Percentiles rank a stretch among this genome's conserved stretches.
These are phyloP conservation scores for Muntiacus muntjak DNA, from an alignment of 2,113 vertebrate species.

Conservation along the genomic window DNA sequence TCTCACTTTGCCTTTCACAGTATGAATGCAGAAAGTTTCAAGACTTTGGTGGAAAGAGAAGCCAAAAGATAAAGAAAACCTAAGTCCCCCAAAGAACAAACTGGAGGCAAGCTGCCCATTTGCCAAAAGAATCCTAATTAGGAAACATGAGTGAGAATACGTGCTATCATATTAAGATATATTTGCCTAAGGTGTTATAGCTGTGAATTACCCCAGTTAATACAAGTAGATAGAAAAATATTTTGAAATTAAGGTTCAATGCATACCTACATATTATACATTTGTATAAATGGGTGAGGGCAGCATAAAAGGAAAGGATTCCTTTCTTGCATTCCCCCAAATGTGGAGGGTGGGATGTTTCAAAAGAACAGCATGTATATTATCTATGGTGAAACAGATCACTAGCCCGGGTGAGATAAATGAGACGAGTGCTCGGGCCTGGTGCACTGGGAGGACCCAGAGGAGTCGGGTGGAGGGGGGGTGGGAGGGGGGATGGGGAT, in stretches of 20 bases:
- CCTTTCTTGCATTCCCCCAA: not conserved
- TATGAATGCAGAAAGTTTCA: not conserved
- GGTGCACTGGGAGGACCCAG: no score
- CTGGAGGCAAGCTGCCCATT: not conserved
- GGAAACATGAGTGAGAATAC: not conserved
- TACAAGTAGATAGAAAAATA: not conserved
- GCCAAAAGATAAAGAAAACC: not conserved
- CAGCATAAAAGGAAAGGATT: not conserved
- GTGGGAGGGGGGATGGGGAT: no score
- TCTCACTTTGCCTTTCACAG: not conserved
- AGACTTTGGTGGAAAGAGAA: not conserved
- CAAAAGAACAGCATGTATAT: no score
- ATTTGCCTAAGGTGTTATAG: not conserved
- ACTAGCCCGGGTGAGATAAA: no score
- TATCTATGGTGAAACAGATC: no score
- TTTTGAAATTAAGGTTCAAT: not conserved
- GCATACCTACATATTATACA: not conserved
- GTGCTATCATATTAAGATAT: not conserved
- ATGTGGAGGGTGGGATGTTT: not conserved
- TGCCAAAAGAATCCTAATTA: not conserved
- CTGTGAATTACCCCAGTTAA: not conserved
- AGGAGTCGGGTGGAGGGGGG: no score
- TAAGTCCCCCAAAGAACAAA: not conserved
- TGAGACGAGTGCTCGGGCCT: no score
- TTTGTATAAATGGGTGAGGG: not conserved